These are phyloP conservation scores for Parascotia fuliginaria DNA, from an alignment of 2,888 invertebrate species.

Conservation along the genomic window DNA sequence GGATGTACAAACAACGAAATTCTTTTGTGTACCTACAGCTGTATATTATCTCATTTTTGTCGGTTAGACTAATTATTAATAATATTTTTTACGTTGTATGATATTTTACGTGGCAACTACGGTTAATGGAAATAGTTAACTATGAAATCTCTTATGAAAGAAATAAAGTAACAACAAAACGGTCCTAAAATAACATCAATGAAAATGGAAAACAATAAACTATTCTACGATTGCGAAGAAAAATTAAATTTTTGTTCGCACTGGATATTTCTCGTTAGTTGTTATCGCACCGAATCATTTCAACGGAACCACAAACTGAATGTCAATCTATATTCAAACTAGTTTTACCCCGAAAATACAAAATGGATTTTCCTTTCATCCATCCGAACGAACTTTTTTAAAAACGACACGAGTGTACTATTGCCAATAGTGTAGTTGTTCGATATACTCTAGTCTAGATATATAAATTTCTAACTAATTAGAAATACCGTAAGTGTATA, in stretches of 20 bases:
- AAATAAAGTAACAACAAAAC: neutral
- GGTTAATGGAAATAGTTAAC: too few species aligned
- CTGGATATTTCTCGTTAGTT: conserved; percentile 56
- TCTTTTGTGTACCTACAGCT: too few species aligned
- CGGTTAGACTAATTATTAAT: too few species aligned
- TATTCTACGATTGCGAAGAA: conserved; percentile 31
- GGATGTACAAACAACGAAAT: too few species aligned
- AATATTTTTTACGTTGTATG: too few species aligned
- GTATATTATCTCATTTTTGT: too few species aligned
- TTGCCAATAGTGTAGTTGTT: conserved; percentile 32
- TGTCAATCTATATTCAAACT: conserved; percentile 56
- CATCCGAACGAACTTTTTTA: conserved; percentile 28
- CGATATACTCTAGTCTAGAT: too few species aligned
- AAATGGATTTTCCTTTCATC: conserved; percentile 39
- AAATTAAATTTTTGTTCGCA: conserved; percentile 58
- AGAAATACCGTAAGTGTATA: too few species aligned
- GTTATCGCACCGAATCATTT: conserved; percentile 56
- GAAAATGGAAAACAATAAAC: conserved; percentile 49
- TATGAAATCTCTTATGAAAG: neutral
- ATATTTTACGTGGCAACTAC: too few species aligned
- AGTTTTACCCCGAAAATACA: conserved; percentile 54
- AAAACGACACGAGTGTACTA: conserved; percentile 41
- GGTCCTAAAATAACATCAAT: conserved; percentile 9
- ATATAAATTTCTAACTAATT: too few species aligned
- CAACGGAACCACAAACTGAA: conserved; percentile 45